Evolutionary conservation across 2,888 invertebrate genomes (phyloP).

Genomic region (Troides aeacus): DNA sequence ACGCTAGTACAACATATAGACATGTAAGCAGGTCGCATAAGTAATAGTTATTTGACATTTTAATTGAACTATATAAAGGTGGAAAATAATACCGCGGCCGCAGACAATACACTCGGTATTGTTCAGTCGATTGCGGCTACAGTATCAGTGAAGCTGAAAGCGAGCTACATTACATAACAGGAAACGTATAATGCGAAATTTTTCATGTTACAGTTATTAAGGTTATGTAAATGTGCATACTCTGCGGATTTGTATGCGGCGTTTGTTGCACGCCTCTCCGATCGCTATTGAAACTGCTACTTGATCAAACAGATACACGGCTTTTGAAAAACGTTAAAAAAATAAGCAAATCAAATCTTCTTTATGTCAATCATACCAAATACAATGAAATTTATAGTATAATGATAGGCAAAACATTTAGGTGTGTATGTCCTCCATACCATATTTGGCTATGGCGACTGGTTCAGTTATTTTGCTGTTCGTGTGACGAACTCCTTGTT

Average conservation of each 20-base stretch:
- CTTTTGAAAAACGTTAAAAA: too few species aligned
- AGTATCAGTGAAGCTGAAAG: conserved; percentile 4
- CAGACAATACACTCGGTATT: background rate
- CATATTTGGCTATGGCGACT: too few species aligned
- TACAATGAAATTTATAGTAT: too few species aligned
- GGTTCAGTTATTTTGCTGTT: too few species aligned
- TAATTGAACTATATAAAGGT: background rate
- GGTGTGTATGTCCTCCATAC: too few species aligned
- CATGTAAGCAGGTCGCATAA: too few species aligned
- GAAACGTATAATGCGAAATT: conserved; percentile 13
- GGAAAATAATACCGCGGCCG: background rate
- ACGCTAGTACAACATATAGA: too few species aligned
- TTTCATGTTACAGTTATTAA: conserved; percentile 23
- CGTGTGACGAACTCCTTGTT: too few species aligned
- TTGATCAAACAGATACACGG: background rate
- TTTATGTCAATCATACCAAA: too few species aligned
- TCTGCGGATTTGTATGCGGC: conserved; percentile 16
- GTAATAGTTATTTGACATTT: background rate
- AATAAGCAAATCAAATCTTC: too few species aligned
- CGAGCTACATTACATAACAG: conserved; percentile 12
- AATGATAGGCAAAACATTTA: too few species aligned
- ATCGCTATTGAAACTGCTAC: background rate
- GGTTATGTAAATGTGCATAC: conserved; percentile 18
- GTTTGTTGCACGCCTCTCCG: background rate
- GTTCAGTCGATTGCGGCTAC: background rate